Evolutionary conservation across 2,113 vertebrate species (phyloP), one percentile per base, ranked within the genome.

Genomic region (Corvus hawaiiensis): DNA sequence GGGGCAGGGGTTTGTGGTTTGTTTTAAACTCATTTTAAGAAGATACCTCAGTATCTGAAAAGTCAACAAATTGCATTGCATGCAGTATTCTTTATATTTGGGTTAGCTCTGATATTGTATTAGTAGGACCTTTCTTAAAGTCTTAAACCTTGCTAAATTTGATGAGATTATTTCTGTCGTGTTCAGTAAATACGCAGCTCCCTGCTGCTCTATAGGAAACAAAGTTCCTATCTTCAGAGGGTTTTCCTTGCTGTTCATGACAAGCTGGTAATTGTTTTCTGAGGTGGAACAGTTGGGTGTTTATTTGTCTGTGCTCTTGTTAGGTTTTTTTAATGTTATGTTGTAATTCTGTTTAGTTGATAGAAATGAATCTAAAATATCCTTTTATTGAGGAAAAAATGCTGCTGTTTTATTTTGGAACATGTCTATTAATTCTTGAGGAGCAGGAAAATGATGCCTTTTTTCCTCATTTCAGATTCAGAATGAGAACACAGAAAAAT

Each of bases 381-480:
- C 6, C 7, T 89, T 84, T 84, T 59, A 51, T 52, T 58, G 35
- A 88, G 52, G 33, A 84, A 75, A 46, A 96, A 92, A 78, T 74
- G 51, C 16, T 80, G 8, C n/a, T 55, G 49, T 92, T 82, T 24
- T 86, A 67, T 94, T 96, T 96, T 97, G 85, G 73, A 87, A 76
- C 8, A 26, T 46, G 6, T 78, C 62, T 90, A 43, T 75, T 91
- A 64, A 39, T 74, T 71, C 37, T 86, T 71, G n/a, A 84, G 92
- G 66, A 85, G 17, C 77, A 80, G 46, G 43, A 44, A 92, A 92
- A 64, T n/a, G 35, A 49, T 0, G 89, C 24, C 12, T 93, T 95
- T 97, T 97, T 92, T 95, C 89, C 41, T 97, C 39, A 71, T 95
- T 98, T 91, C 95, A 97, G 95, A 41, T 97, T 52, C 96, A 97